Evolutionary conservation across 2,888 invertebrate genomes (phyloP), one percentile per base, ranked within the genome.

Genomic region (Polyommatus icarus): DNA sequence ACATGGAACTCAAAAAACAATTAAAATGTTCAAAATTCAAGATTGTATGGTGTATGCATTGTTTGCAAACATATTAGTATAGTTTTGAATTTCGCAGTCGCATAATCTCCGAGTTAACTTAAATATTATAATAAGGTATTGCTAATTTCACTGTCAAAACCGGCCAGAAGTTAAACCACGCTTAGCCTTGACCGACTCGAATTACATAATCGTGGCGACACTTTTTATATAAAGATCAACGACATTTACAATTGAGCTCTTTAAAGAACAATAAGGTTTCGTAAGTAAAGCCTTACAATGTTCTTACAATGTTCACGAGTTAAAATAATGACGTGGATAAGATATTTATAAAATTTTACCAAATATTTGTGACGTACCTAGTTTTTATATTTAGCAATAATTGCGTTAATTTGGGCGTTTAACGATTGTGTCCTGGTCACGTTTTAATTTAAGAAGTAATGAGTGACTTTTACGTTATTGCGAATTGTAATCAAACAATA

Each of bases 161-260:
- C 67, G 15, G 67, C 5, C 15, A 32, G 67, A 24, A 67, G 61
- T 71, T 36, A 72, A 72, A 4, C 71, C 46, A 50, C 54, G 29
- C 1, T 46, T 77, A 77, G 71, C 77, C 77, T 77, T 77, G 77
- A 77, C 77, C 77, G 77, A 77, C 32, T 77, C 73, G 24, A 54
- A 77, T 77, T 77, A 77, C 73, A 72, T 77, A 77, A 77, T 54
- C 50, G 46, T 24, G 59, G 77, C 77, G 72, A 77, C 71, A 24
- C 72, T 73, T 77, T 77, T 72, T 76, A 77, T 77, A 67, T 76
- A 24, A 76, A 75, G 75, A 75, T 75, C 75, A 54, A 75, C 54
- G 75, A 75, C 75, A 75, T 75, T 75, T 29, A 50, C 54, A 75
- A 75, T 75, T 24, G 75, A 75, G 54, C 6, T 75, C 7, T 75